These are phyloP conservation scores for Sander vitreus DNA, from an alignment of 2,113 vertebrate genomes.

Conservation along the genomic window DNA sequence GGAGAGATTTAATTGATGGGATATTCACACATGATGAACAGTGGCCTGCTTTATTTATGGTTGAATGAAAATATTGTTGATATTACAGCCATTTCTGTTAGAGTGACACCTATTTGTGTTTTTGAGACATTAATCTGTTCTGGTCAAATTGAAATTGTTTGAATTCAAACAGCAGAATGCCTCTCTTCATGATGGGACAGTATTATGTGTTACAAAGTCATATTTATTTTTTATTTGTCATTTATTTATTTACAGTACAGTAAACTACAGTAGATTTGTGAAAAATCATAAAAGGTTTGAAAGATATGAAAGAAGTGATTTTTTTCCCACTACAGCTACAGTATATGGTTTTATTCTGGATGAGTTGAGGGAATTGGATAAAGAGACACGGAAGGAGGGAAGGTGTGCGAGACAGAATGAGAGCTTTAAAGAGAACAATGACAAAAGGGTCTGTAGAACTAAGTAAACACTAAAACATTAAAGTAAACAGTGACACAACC, in stretches of 20 bases:
- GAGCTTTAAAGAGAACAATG: conserved; percentile 24
- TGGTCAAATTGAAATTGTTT: conserved; percentile 2
- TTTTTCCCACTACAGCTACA: neutral
- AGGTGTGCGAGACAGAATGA: conserved; percentile 24
- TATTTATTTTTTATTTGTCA: neutral
- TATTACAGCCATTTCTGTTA: neutral
- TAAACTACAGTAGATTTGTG: neutral
- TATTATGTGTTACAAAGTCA: neutral
- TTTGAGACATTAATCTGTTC: neutral
- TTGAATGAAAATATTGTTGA: neutral
- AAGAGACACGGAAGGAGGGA: neutral
- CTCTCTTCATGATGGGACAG: neutral
- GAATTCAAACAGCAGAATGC: neutral
- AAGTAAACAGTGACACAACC: conserved; percentile 37
- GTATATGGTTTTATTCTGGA: conserved; percentile 12
- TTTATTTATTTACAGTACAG: neutral
- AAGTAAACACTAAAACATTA: conserved; percentile 36
- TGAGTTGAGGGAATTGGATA: conserved; percentile 28
- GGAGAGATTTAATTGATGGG: neutral
- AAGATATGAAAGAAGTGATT: neutral
- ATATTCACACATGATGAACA: neutral
- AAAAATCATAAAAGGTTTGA: neutral
- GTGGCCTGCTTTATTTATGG: neutral
- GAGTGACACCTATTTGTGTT: neutral
- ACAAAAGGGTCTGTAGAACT: conserved; percentile 19